Conservation (phyloP, 2,888 invertebrate genomes). For the Phaonia tiefii region DNA sequence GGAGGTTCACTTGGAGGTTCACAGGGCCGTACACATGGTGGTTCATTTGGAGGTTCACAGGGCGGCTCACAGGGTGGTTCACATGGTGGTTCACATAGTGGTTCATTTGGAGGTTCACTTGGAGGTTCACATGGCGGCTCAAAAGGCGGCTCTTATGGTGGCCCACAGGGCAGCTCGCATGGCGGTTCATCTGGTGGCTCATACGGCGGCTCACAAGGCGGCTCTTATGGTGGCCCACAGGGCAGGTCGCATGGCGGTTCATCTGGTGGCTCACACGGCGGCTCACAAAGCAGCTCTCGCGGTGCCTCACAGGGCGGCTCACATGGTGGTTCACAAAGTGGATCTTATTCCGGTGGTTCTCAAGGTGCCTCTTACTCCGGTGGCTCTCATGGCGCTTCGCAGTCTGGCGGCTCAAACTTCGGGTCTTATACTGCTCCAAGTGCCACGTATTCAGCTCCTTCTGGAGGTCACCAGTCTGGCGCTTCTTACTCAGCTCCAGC, state of each 20-base stretch:
- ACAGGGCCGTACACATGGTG: constrained; percentile 8
- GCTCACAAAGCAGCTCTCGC: neutral
- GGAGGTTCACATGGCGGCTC: constrained; percentile 9
- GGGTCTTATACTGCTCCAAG: neutral
- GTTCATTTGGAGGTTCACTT: neutral
- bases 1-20: constrained; percentile 6
- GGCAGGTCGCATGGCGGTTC: constrained; percentile 23
- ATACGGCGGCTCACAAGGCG: neutral
- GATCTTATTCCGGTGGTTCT: neutral
- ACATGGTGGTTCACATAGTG: neutral
- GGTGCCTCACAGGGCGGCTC: constrained; percentile 8
- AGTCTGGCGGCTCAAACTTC: neutral
- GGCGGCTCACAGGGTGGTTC: neutral
- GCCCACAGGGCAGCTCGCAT: neutral
- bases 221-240: constrained; percentile 6
- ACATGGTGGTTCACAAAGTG: neutral
- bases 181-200: neutral
- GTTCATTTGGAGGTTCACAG: neutral
- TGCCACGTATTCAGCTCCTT: neutral
- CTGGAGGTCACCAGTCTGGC: constrained; percentile 9
- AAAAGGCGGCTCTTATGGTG: constrained; percentile 11
- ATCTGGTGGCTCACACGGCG: neutral
- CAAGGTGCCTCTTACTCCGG: neutral
- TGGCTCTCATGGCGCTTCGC: neutral
- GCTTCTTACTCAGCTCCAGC: neutral